Base-by-base conservation (phyloP, 92 coral and sea anemone genomes). In the Ricordea florida region DNA sequence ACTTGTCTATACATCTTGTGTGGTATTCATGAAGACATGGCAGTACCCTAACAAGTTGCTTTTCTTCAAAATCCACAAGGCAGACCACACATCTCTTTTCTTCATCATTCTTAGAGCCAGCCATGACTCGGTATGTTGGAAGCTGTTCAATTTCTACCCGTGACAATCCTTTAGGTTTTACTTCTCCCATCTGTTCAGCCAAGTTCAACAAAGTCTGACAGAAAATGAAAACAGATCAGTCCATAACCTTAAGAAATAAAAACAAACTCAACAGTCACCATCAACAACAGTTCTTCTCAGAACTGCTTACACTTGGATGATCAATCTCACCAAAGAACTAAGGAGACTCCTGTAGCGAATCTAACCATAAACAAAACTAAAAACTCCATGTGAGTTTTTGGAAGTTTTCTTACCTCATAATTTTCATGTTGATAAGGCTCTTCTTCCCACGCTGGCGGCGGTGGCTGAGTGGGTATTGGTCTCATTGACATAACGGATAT, bases 21-120 rank as follows among this genome's bases (percentile, higher is more conserved):
- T 96, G 99, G 30, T 96, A 96, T 44, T 96, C 99, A 35, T 96
- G 99, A 45, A 85, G 63, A 63, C 99, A 96, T 0, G 99, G 99
- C 33, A 96, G 58, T 32, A 88, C 92, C 63, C 99, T 89, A n/a
- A 96, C 90, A 33, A 89, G 91, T 61, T 96, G 99, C 77, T 96
- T 96, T 65, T 89, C 97, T 78, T 96, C 99, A 76, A 96, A 92
- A 38, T 96, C 99, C 79, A 90, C 92, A 58, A 96, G 71, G 74
- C 99, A 96, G 26, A 96, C 88, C 15, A 96, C 99, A 83, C 99
- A 96, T 80, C 97, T 75, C n/a, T 90, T 87, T 69, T 92, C 93
- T 25, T 76, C 92, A 72, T 57, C 76, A 45, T 83, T 85, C 73
- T 92, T 90, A 37, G 93, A 80, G 66, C 82, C 93, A 1, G 93